Percentiles rank a stretch among this genome's conserved stretches.
phyloP scores from a whole-genome alignment of 2,888 invertebrate genomes.

The Xestia sexstrigata region DNA sequence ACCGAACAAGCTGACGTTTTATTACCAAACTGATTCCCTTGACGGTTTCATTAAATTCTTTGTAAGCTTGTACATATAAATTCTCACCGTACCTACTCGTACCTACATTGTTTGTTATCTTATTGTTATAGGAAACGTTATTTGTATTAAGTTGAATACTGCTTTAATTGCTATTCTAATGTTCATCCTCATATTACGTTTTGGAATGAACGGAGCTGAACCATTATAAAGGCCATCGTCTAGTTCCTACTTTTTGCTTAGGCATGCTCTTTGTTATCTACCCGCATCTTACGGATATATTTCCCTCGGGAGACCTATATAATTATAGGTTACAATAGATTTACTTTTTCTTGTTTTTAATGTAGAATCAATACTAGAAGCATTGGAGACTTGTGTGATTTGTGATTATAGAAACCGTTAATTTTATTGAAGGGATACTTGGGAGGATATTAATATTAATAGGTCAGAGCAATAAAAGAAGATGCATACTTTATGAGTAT shows the following conservation, averaged over 20 bases:
- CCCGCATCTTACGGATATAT: not conserved
- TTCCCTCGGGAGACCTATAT: not conserved
- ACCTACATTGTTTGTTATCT: slow-evolving; percentile 27
- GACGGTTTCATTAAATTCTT: slow-evolving; percentile 69
- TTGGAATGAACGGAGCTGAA: slow-evolving; percentile 1
- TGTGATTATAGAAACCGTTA: not conserved
- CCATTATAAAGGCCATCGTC: not conserved
- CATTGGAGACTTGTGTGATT: not conserved
- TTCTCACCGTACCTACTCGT: slow-evolving; percentile 11
- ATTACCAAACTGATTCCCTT: slow-evolving; percentile 70
- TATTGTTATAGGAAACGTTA: slow-evolving; percentile 34
- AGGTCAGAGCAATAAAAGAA: not conserved
- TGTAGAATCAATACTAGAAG: not conserved
- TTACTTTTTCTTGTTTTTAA: not conserved
- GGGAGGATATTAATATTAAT: not conserved
- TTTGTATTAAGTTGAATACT: slow-evolving; percentile 9
- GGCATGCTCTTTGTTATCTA: not conserved
- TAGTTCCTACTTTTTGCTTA: not conserved
- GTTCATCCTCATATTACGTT: slow-evolving; percentile 21
- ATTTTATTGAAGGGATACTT: not conserved
- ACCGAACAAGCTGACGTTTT: slow-evolving; percentile 69
- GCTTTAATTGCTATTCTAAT: slow-evolving; percentile 27
- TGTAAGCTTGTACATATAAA: slow-evolving; percentile 49
- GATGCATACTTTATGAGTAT: not conserved
- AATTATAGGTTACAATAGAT: not conserved